These are phyloP conservation scores for Rhinophrynus dorsalis DNA, from an alignment of 2,797 vertebrate species.

Conservation along the genomic window DNA sequence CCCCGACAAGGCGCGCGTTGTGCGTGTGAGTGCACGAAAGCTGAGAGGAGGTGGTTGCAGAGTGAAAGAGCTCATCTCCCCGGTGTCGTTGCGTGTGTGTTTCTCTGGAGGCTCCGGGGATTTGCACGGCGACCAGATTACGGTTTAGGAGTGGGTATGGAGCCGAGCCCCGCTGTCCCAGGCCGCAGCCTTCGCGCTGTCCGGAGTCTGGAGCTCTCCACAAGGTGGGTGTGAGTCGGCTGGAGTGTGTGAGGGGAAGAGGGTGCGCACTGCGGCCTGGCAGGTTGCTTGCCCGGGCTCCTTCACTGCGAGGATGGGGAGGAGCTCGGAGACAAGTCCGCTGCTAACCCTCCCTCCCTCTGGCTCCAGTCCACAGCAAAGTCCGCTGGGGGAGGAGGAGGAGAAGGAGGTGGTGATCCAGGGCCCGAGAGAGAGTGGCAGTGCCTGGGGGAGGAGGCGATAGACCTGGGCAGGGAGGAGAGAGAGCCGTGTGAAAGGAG, in stretches of 20 bases:
- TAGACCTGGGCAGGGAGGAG: not conserved
- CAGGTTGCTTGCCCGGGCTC: too few species aligned
- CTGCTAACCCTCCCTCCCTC: not conserved
- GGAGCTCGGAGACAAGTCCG: not conserved
- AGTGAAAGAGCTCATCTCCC: not conserved
- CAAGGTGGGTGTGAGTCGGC: conserved; percentile 2
- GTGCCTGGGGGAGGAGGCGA: not conserved
- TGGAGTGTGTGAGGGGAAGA: not conserved
- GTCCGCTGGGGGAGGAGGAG: not conserved
- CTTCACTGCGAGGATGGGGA: too few species aligned
- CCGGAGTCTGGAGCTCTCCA: not conserved
- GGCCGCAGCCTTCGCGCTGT: not conserved
- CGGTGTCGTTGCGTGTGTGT: not conserved
- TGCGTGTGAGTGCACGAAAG: not conserved
- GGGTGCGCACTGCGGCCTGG: not conserved
- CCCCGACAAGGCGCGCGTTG: too few species aligned
- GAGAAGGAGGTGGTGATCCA: not conserved
- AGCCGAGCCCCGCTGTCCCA: not conserved
- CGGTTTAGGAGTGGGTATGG: too few species aligned
- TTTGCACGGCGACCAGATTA: too few species aligned
- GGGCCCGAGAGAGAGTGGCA: not conserved
- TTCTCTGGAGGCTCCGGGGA: too few species aligned
- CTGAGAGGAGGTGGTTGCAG: not conserved
- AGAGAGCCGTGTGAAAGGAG: not conserved
- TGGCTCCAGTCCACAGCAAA: not conserved